These are phyloP conservation scores for Ursus arctos DNA, from an alignment of 2,113 vertebrate species.

Conservation along the genomic window DNA sequence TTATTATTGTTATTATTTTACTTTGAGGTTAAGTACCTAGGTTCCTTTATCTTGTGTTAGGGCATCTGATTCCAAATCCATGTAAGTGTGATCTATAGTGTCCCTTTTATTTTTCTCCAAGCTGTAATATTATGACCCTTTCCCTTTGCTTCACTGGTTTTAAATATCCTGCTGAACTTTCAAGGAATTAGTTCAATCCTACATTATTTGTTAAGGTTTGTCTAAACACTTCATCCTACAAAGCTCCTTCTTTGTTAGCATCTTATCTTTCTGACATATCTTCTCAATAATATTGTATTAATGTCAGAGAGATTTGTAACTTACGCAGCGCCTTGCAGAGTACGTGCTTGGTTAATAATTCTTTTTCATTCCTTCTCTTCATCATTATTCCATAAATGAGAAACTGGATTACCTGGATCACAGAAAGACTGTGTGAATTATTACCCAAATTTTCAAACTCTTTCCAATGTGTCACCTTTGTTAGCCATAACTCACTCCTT, in stretches of 20 bases:
- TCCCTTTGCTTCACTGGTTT: background rate
- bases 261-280: background rate
- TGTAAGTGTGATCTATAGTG: background rate
- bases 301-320: constrained; percentile 32
- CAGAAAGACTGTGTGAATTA: background rate
- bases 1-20: background rate
- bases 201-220: background rate
- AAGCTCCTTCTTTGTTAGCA: background rate
- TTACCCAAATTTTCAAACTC: background rate
- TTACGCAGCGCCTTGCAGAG: background rate
- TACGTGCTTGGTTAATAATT: background rate
- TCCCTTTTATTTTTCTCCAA: background rate
- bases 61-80: background rate
- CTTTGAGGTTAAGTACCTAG: background rate
- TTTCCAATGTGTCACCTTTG: background rate
- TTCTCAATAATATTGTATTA: background rate
- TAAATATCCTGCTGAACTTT: background rate
- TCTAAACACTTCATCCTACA: background rate
- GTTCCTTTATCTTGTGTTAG: background rate
- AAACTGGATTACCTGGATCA: background rate
- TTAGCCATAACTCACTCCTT: background rate
- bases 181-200: background rate
- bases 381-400: background rate
- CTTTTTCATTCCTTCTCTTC: background rate
- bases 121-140: background rate